Base-by-base conservation (phyloP, 37 sponge, comb jelly and placozoan species). In the Aphrocallistes beatrix region DNA sequence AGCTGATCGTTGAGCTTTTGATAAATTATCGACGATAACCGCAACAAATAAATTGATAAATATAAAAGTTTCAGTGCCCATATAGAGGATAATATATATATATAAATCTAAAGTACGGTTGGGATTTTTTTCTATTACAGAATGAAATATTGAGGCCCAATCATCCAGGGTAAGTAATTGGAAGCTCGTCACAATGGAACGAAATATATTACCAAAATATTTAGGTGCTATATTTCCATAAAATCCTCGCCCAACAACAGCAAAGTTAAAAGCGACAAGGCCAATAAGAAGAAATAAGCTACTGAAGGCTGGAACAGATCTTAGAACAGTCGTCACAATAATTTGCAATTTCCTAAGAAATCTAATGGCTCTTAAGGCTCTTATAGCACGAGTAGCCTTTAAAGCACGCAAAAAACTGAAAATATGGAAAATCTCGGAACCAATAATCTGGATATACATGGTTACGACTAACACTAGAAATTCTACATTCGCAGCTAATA, bases 131-230 rank as follows among this genome's bases (percentile, higher is more conserved):
- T 90, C 40, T 28, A 38, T 38, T 16, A 91, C 87, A 69, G 87
- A 87, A 37, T 87, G 83, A 83, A 90, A 95, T 86, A 92, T 92
- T 38, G 83, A 84, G 86, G 86, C 92, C 96, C 96, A 95, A 86
- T 95, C 96, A 82, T 95, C 96, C 34, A 95, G 91, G 36, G 96
- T 95, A 37, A 95, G 82, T 30, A 95, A 87, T 69, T 95, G 96
- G 83, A 95, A 95, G 23, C 91, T 88, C 19, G 93, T 95, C 83
- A 91, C 88, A 38, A 86, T 84, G 10, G 96, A 91, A 37, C 75
- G 23, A 39, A 88, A 91, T n/a, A 95, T 50, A 84, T 91, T 95
- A 30, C 96, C 96, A 90, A 90, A 95, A 69, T 91, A 83, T 0
- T 37, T 82, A 34, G 91, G 93, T 51, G 91, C 93, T 36, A 91